Evolutionary conservation across 2,888 invertebrate species (phyloP).

Genomic region (Theretra japonica): DNA sequence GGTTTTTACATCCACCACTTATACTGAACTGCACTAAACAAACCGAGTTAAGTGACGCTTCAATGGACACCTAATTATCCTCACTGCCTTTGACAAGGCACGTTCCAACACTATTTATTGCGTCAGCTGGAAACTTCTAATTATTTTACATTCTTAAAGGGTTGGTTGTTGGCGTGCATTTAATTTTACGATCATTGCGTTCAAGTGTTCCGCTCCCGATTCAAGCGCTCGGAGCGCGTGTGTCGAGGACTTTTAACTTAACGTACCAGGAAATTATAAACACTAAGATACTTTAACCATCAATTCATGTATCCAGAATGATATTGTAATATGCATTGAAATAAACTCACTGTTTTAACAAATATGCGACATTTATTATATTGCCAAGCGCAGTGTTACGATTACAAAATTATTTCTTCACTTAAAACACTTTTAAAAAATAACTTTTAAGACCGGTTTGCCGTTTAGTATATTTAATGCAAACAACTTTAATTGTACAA

Average conservation of each 20-base stretch:
- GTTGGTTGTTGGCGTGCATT: slow-evolving; percentile 44
- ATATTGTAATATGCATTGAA: not conserved
- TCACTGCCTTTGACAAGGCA: slow-evolving; percentile 48
- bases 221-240: not conserved
- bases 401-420: too few relatives aligned
- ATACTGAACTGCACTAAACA: not conserved
- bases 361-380: not conserved
- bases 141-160: slow-evolving; percentile 44
- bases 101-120: slow-evolving; percentile 43
- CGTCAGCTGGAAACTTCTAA: slow-evolving; percentile 23
- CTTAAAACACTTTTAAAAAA: too few relatives aligned
- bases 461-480: too few relatives aligned
- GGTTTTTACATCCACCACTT: not conserved
- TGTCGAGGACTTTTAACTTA: slow-evolving; percentile 17
- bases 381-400: not conserved
- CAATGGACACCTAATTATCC: slow-evolving; percentile 54
- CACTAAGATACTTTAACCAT: not conserved
- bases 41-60: slow-evolving; percentile 37
- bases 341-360: not conserved
- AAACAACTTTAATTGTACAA: too few relatives aligned
- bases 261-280: slow-evolving; percentile 22
- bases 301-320: not conserved
- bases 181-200: slow-evolving; percentile 45
- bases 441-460: too few relatives aligned
- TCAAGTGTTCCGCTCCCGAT: slow-evolving; percentile 25